These are phyloP conservation scores for Pectinophora gossypiella DNA, from an alignment of 1,140 invertebrate species.

Conservation along the genomic window DNA sequence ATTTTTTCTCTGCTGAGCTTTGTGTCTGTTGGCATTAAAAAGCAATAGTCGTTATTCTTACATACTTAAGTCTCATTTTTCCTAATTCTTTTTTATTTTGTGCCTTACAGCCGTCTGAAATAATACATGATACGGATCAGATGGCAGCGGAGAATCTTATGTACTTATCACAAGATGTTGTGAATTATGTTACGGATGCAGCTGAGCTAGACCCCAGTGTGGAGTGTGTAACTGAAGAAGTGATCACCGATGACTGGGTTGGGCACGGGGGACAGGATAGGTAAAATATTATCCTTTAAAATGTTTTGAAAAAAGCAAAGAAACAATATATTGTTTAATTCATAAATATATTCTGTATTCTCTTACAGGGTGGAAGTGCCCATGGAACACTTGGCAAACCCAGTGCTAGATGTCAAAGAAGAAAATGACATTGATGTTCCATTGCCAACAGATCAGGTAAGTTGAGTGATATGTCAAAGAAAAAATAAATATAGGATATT, in stretches of 20 bases:
- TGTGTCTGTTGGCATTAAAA: no score
- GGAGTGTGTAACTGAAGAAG: constrained; percentile 84
- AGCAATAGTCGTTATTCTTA: no score
- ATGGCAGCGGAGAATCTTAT: constrained; percentile 79
- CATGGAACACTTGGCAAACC: constrained; percentile 77
- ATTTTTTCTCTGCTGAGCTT: no score
- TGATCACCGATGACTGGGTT: constrained; percentile 87
- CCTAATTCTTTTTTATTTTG: constrained; percentile 10
- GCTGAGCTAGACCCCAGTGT: constrained; percentile 75
- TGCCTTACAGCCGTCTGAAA: constrained; percentile 45
- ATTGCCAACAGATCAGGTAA: constrained; percentile 83
- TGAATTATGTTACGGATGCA: constrained; percentile 61
- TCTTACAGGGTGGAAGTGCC: constrained; percentile 79
- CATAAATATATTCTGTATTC: constrained; percentile 5
- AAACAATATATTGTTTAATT: background rate
- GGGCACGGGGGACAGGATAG: constrained; percentile 81
- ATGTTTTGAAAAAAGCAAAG: background rate
- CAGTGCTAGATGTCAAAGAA: constrained; percentile 75
- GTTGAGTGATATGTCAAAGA: no score
- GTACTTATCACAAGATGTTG: constrained; percentile 76
- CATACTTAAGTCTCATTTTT: constrained; percentile 7
- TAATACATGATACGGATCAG: constrained; percentile 73
- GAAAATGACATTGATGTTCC: constrained; percentile 85
- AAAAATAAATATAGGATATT: no score
- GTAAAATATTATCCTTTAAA: constrained; percentile 47